These are phyloP conservation scores for Galago senegalensis DNA, from an alignment of 2,797 vertebrate species.

Conservation along the genomic window DNA sequence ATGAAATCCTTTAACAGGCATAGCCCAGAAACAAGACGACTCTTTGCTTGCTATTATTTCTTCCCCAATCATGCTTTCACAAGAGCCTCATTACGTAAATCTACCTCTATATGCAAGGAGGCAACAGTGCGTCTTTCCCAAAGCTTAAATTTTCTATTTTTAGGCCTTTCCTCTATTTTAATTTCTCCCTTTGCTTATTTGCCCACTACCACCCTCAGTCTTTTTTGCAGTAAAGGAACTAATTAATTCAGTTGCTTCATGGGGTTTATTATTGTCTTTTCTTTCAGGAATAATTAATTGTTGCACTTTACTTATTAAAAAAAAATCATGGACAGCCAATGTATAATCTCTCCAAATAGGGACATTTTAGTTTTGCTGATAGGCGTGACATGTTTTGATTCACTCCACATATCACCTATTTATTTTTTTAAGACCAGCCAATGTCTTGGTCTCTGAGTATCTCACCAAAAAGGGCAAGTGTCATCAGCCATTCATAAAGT, in stretches of 20 bases:
- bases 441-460: neutral
- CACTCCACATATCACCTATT: accelerated
- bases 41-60: neutral
- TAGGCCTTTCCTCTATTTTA: neutral
- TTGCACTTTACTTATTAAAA: neutral
- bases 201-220: neutral
- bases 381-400: neutral
- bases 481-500: neutral
- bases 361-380: neutral
- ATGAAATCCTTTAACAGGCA: conserved; percentile 65
- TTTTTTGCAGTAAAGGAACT: neutral
- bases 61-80: neutral
- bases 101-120: neutral
- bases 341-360: neutral
- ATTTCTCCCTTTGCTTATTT: neutral
- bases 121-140: neutral
- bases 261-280: neutral
- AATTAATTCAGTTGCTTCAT: neutral
- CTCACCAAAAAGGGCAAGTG: neutral
- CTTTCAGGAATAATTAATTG: neutral
- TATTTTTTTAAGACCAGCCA: neutral
- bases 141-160: neutral
- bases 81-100: neutral
- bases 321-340: neutral
- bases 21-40: neutral